These are phyloP conservation scores for Sarcoramphus papa DNA, from an alignment of 2,797 vertebrate species.

Conservation along the genomic window DNA sequence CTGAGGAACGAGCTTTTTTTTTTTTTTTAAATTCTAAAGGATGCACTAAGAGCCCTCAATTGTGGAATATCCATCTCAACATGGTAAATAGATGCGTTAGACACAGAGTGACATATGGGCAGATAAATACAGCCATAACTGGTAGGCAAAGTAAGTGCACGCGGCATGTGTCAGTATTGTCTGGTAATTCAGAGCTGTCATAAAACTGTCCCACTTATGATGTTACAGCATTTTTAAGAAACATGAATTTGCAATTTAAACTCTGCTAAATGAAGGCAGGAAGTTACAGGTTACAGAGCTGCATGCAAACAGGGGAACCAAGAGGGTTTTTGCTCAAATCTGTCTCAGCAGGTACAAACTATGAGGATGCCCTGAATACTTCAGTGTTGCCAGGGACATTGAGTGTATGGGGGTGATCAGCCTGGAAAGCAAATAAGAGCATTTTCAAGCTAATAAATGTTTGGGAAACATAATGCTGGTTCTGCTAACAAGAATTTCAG, in stretches of 20 bases:
- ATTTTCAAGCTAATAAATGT: not conserved
- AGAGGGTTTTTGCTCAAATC: not conserved
- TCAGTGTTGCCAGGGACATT: not conserved
- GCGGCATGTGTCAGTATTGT: conserved; percentile 30
- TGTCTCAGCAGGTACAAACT: conserved; percentile 23
- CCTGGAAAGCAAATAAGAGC: not conserved
- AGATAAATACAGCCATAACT: conserved; percentile 58
- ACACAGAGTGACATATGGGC: conserved; percentile 46
- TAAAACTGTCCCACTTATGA: conserved; percentile 65
- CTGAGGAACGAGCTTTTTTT: not conserved
- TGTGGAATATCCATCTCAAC: conserved; percentile 50
- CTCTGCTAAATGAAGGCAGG: conserved; percentile 54
- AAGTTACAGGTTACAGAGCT: conserved; percentile 48
- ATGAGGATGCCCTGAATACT: not conserved
- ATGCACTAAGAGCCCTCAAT: not conserved
- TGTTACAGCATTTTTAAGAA: conserved; percentile 69
- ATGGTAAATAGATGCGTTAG: conserved; percentile 38
- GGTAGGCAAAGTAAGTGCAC: conserved; percentile 43
- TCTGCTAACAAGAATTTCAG: not conserved
- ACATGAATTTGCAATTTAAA: conserved; percentile 69
- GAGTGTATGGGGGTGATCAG: not conserved
- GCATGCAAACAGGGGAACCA: conserved; percentile 42
- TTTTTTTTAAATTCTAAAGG: not conserved
- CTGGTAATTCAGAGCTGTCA: conserved; percentile 47
- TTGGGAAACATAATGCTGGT: not conserved